These are phyloP conservation scores for Stictonetta naevosa DNA, from an alignment of 2,113 vertebrate genomes.

Conservation along the genomic window DNA sequence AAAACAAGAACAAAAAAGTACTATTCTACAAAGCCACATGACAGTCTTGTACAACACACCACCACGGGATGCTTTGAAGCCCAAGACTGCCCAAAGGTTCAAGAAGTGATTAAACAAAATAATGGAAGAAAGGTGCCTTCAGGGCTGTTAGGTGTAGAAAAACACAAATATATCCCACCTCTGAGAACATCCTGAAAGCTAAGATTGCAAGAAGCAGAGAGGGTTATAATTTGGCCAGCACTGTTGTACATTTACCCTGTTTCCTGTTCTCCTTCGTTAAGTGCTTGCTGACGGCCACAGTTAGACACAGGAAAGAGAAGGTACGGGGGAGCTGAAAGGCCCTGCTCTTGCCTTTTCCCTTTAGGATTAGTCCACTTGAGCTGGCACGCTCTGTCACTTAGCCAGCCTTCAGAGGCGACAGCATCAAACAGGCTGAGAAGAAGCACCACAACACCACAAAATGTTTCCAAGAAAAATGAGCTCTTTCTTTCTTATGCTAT, in stretches of 20 bases:
- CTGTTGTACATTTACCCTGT: neutral
- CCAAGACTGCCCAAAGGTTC: neutral
- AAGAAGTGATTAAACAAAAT: neutral
- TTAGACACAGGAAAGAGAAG: neutral
- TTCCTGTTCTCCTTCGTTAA: neutral
- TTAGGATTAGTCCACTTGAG: conserved; percentile 1
- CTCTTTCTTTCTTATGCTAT: conserved; percentile 41
- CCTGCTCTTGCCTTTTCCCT: neutral
- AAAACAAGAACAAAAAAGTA: neutral
- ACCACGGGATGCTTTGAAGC: neutral
- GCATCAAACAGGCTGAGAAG: conserved; percentile 4
- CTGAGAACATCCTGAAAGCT: neutral
- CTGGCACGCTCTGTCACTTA: neutral
- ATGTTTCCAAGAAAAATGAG: conserved; percentile 25
- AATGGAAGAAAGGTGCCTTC: neutral
- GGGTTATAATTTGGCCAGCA: neutral
- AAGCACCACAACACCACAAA: neutral
- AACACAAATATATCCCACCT: neutral
- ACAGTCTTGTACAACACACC: rapidly evolving
- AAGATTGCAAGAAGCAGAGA: neutral
- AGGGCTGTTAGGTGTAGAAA: neutral
- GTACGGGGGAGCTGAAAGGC: neutral
- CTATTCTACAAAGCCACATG: neutral
- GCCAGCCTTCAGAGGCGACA: neutral
- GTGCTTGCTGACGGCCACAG: neutral